phyloP scores from a whole-genome alignment of 1,140 invertebrate species.

The Phocides pigmalion region DNA sequence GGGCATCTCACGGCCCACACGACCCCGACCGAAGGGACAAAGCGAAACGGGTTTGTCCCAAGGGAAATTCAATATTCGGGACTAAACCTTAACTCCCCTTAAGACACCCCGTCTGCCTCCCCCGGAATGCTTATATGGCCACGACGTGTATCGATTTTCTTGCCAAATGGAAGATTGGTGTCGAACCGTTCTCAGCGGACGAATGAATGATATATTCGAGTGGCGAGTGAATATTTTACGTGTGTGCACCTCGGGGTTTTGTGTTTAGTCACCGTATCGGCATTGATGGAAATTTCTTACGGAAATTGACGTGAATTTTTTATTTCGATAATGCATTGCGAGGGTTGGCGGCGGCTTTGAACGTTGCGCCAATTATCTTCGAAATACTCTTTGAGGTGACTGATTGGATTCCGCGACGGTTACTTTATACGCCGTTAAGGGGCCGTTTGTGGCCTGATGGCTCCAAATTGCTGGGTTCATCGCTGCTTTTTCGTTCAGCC shows the following conservation, averaged over 20 bases:
- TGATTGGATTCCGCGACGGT: constrained; percentile 55
- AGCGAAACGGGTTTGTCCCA: constrained; percentile 83
- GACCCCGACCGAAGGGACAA: constrained; percentile 80
- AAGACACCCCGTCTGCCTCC: constrained; percentile 78
- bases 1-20: constrained; percentile 74
- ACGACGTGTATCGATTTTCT: constrained; percentile 83
- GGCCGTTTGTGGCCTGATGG: constrained; percentile 21
- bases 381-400: constrained; percentile 27
- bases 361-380: constrained; percentile 56
- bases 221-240: constrained; percentile 78
- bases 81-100: constrained; percentile 83
- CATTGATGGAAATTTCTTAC: constrained; percentile 61
- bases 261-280: constrained; percentile 66
- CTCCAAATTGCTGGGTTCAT: constrained; percentile 9
- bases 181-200: constrained; percentile 78
- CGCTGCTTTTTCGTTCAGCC: neutral
- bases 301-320: constrained; percentile 68
- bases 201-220: constrained; percentile 80
- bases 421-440: constrained; percentile 8
- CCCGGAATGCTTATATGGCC: constrained; percentile 83
- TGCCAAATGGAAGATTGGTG: constrained; percentile 83
- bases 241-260: constrained; percentile 66
- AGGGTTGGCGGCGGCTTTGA: constrained; percentile 28
- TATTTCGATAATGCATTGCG: constrained; percentile 71
- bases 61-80: constrained; percentile 84